Conservation (phyloP, 2,113 vertebrate genomes). For the Urocolius indicus region DNA sequence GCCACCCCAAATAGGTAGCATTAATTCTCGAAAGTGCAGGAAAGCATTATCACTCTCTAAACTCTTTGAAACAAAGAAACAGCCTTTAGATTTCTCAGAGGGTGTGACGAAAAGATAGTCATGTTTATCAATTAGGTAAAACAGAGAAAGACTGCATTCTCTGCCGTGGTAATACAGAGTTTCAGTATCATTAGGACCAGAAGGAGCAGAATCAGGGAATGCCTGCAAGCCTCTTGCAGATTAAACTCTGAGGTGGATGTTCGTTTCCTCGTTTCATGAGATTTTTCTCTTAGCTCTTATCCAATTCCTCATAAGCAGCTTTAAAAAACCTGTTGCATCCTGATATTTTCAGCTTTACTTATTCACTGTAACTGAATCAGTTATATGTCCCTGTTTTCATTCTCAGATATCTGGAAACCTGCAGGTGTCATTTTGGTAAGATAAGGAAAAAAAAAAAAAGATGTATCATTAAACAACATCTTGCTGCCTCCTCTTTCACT, state of each 20-base stretch:
- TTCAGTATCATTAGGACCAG: neutral
- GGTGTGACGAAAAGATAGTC: neutral
- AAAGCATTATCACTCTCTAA: neutral
- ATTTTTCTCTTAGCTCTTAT: slow-evolving; percentile 31
- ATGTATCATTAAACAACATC: neutral
- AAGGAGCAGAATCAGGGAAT: neutral
- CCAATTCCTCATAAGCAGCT: slow-evolving; percentile 34
- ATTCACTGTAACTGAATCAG: neutral
- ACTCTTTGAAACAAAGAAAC: neutral
- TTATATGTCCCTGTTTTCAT: neutral
- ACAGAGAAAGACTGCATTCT: neutral
- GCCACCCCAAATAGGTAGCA: neutral
- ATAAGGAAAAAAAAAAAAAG: neutral
- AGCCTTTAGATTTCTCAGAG: neutral
- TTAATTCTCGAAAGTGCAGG: neutral
- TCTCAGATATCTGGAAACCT: neutral
- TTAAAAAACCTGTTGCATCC: neutral
- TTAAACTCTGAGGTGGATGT: neutral
- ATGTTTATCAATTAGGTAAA: neutral
- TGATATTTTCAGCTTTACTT: neutral
- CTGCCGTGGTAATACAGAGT: neutral
- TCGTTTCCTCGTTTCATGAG: neutral
- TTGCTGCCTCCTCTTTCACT: slow-evolving; percentile 31
- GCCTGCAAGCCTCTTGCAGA: neutral
- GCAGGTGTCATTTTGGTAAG: neutral